Conservation (phyloP, 2,113 vertebrate genomes). For the Petromus typicus region DNA sequence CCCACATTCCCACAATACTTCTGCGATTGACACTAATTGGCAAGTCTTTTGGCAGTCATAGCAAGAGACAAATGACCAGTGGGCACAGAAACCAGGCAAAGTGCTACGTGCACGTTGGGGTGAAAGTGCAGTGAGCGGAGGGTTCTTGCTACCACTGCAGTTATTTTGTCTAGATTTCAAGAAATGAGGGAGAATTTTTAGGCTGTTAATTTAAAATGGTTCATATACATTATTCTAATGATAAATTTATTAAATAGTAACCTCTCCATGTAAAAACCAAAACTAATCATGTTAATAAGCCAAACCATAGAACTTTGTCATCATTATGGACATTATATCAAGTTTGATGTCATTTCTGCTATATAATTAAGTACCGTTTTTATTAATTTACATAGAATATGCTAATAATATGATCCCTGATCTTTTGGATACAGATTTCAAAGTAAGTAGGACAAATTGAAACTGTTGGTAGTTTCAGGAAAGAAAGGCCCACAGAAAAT, state of each 20-base stretch:
- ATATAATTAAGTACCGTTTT: background rate
- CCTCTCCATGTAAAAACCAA: background rate
- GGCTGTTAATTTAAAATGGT: background rate
- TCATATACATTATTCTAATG: background rate
- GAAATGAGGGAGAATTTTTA: slow-evolving; percentile 7
- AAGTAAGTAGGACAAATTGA: background rate
- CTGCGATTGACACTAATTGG: slow-evolving; percentile 59
- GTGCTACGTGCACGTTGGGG: background rate
- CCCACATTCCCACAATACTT: slow-evolving; percentile 3
- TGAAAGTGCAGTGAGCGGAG: background rate
- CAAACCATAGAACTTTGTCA: slow-evolving; percentile 21
- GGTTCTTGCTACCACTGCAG: background rate
- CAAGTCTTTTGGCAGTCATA: slow-evolving; percentile 58
- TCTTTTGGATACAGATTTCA: background rate
- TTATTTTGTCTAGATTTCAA: background rate
- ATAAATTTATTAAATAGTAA: background rate
- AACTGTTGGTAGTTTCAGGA: background rate
- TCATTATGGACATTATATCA: background rate
- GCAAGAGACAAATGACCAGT: slow-evolving; percentile 40
- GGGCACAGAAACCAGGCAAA: slow-evolving; percentile 1
- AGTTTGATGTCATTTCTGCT: background rate
- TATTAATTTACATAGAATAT: slow-evolving; percentile 41
- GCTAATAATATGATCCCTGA: background rate
- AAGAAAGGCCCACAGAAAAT: background rate
- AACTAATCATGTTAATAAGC: background rate